Percentiles rank a stretch among this genome's conserved stretches.
Conservation (phyloP, 1,140 invertebrate genomes). For the Ostrea edulis region DNA sequence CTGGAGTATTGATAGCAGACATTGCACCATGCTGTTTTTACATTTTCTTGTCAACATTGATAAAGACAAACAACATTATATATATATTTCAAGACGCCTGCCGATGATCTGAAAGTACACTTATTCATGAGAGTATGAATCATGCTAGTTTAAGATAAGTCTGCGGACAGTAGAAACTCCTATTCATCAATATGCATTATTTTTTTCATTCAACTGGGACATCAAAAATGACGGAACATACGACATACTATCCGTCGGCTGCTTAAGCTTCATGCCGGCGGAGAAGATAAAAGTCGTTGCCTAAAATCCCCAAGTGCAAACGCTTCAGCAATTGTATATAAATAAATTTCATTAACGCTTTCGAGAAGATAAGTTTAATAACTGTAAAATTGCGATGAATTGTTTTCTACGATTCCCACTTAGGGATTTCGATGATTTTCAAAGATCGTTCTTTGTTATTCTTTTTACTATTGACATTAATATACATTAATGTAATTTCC, state of each 20-base stretch:
- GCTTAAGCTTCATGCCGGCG: background rate
- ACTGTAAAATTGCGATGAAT: background rate
- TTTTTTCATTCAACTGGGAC: conserved; percentile 37
- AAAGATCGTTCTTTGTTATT: background rate
- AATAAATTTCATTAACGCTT: background rate
- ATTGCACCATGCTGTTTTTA: background rate
- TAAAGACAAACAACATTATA: background rate
- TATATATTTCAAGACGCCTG: conserved; percentile 17
- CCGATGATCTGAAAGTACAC: background rate
- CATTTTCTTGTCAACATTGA: conserved; percentile 9
- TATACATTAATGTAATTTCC: conserved; percentile 15
- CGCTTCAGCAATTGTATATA: background rate
- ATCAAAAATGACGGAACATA: background rate
- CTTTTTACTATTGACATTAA: conserved; percentile 19
- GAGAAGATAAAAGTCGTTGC: conserved; percentile 11
- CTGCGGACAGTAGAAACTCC: conserved; percentile 4
- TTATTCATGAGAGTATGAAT: conserved; percentile 33
- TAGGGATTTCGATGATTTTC: background rate
- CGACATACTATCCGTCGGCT: conserved; percentile 1
- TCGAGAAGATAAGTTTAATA: background rate
- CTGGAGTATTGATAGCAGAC: background rate
- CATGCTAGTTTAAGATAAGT: conserved; percentile 8
- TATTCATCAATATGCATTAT: conserved; percentile 19
- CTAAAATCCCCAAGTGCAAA: conserved; percentile 27
- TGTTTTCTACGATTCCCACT: background rate